These are phyloP conservation scores for Macrosoma leucophasiata DNA, from an alignment of 2,888 invertebrate genomes.

Conservation along the genomic window DNA sequence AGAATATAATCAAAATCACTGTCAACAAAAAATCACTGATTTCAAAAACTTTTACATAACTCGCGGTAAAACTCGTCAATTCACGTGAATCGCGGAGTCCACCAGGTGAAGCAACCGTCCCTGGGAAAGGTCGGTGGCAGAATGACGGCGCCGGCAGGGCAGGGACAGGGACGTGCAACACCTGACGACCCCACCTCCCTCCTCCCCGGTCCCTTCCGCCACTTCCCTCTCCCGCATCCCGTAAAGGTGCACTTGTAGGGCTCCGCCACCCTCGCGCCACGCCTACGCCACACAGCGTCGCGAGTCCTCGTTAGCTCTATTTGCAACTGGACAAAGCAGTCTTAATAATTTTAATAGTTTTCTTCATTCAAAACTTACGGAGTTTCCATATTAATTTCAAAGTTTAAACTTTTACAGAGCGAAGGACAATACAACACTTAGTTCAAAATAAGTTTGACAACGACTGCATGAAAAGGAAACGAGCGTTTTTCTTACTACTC, in stretches of 20 bases:
- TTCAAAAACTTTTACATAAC: too few species aligned
- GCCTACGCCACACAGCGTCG: conserved; percentile 38
- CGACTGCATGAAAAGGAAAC: too few species aligned
- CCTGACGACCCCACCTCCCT: conserved; percentile 46
- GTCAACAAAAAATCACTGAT: too few species aligned
- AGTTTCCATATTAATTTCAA: too few species aligned
- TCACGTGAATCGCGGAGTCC: conserved; percentile 1
- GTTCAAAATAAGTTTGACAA: too few species aligned
- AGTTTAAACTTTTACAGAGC: not conserved
- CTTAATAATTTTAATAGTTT: conserved; percentile 13
- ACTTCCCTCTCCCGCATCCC: conserved; percentile 28
- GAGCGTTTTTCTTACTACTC: too few species aligned
- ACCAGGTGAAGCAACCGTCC: conserved; percentile 22
- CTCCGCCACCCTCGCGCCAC: conserved; percentile 49
- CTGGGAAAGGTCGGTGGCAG: conserved; percentile 32
- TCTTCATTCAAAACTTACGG: too few species aligned
- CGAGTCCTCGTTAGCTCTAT: conserved; percentile 29
- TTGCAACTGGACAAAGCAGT: conserved; percentile 22
- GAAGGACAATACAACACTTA: not conserved
- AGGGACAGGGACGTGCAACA: conserved; percentile 47
- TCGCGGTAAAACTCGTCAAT: too few species aligned
- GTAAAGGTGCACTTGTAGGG: conserved; percentile 62
- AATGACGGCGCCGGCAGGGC: conserved; percentile 41
- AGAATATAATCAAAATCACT: too few species aligned
- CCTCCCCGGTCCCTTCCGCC: too few species aligned